phyloP scores from a whole-genome alignment of 2,888 invertebrate species.

The Tachina grossa region DNA sequence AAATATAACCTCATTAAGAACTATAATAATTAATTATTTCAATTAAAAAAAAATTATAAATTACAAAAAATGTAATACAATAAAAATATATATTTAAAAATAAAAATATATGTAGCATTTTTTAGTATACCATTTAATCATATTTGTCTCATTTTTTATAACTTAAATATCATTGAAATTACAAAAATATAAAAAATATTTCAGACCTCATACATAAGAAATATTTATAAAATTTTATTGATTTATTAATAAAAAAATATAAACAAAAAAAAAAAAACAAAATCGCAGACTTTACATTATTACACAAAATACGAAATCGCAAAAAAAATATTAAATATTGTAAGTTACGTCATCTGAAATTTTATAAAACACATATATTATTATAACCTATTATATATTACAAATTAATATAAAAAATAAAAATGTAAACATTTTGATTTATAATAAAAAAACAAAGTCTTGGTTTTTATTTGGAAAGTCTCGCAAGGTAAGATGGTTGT shows the following conservation, averaged over 20 bases:
- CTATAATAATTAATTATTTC: conserved; percentile 22
- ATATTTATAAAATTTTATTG: conserved; percentile 76
- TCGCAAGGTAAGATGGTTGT: not conserved
- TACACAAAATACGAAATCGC: conserved; percentile 61
- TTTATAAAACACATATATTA: conserved; percentile 72
- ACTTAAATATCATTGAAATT: conserved; percentile 67
- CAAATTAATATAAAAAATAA: conserved; percentile 72
- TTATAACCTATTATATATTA: conserved; percentile 67
- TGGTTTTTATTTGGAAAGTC: not conserved
- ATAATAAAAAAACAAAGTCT: conserved; percentile 70
- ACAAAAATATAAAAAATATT: conserved; percentile 66
- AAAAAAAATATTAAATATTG: conserved; percentile 63
- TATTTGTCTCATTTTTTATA: conserved; percentile 70
- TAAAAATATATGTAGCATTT: conserved; percentile 67
- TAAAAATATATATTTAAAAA: conserved; percentile 49
- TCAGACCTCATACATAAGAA: conserved; percentile 72
- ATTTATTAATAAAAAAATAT: conserved; percentile 75
- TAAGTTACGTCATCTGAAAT: conserved; percentile 73
- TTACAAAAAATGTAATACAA: conserved; percentile 43
- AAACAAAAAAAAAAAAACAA: conserved; percentile 56
- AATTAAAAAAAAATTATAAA: conserved; percentile 57
- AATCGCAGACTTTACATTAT: conserved; percentile 78
- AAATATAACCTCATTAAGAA: conserved; percentile 62
- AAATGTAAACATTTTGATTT: conserved; percentile 72
- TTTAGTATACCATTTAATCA: conserved; percentile 71